phyloP scores from a whole-genome alignment of 2,888 invertebrate species.

The Urechis unicinctus region DNA sequence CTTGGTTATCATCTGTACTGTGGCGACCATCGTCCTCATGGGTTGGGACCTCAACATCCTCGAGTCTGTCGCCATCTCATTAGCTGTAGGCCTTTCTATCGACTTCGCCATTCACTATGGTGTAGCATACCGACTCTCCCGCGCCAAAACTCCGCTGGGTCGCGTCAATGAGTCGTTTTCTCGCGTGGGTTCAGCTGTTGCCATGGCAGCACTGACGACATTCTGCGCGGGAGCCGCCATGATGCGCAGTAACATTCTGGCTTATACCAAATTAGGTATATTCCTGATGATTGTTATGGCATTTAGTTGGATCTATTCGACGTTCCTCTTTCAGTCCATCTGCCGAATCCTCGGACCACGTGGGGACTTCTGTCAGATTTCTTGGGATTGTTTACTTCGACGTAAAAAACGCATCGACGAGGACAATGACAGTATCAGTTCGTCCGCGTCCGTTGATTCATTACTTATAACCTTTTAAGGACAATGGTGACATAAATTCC shows the following conservation, averaged over 20 bases:
- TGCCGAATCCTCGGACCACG: slow-evolving; percentile 66
- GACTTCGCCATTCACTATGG: slow-evolving; percentile 87
- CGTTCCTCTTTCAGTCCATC: slow-evolving; percentile 52
- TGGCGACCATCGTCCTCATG: slow-evolving; percentile 54
- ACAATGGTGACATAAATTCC: no score
- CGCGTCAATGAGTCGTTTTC: slow-evolving; percentile 15
- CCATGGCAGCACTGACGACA: slow-evolving; percentile 78
- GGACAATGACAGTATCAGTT: no score
- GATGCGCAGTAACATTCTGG: slow-evolving; percentile 74
- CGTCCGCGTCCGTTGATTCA: no score
- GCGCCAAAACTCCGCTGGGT: neutral
- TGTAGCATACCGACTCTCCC: slow-evolving; percentile 60
- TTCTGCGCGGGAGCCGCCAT: slow-evolving; percentile 78
- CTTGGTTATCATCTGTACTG: slow-evolving; percentile 75
- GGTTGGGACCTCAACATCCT: slow-evolving; percentile 87
- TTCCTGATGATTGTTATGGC: slow-evolving; percentile 79
- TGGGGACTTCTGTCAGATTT: slow-evolving; percentile 31
- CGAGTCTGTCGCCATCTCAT: slow-evolving; percentile 82
- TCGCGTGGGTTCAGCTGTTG: slow-evolving; percentile 72
- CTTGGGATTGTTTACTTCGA: no score
- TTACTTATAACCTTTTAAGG: no score
- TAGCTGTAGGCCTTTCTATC: slow-evolving; percentile 82
- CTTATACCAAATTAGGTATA: slow-evolving; percentile 82
- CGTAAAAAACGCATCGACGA: no score
- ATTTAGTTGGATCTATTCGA: slow-evolving; percentile 66